Evolutionary conservation across 2,888 invertebrate species (phyloP), one percentile per base, ranked within the genome.

Genomic region (Drosophila aldrichi): DNA sequence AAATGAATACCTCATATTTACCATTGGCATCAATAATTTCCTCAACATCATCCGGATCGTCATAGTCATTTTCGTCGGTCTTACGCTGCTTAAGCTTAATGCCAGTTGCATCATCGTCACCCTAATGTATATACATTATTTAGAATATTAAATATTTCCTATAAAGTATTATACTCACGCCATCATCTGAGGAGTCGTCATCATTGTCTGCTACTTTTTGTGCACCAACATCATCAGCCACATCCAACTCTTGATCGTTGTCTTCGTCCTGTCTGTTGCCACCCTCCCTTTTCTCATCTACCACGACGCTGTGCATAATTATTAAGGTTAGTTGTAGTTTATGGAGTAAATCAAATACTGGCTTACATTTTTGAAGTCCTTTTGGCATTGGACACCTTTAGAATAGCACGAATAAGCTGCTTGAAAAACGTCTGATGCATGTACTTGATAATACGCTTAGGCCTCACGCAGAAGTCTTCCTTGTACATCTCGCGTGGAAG

Each of bases 401-500:
- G 93, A 16, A 97, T 94, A 3, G 94, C 93, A 0, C 92, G 85
- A 83, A 97, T 96, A 92, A 97, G 94, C 57, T 94, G 93, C n/a
- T 93, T 93, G 77, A 97, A 95, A 91, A 96, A 97, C 18, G 92
- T 93, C 3, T 94, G 94, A 89, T 97, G 96, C 94, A 98, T 96
- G 87, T 96, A 96, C 41, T 95, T 94, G 32, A 98, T 93, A 29
- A 97, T 94, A 56, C 94, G 93, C 44, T 94, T 93, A 0, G 97
- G 97, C 57, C 95, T 95, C 2, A 97, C 94, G 56, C 94, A 93
- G 81, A 96, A 97, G 57, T 96, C 95, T 3, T 95, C 94, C 82
- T 96, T 95, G 90, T 98, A 98, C 38, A 95, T 95, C 25, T 95
- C 93, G 46, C 95, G 93, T 0, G 97, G 96, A 60, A 98, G 93